Evolutionary conservation across 35 echinoderm and acorn worm genomes (phyloP), one percentile per base, ranked within the genome.

Genomic region (Ophioderma brevispina): DNA sequence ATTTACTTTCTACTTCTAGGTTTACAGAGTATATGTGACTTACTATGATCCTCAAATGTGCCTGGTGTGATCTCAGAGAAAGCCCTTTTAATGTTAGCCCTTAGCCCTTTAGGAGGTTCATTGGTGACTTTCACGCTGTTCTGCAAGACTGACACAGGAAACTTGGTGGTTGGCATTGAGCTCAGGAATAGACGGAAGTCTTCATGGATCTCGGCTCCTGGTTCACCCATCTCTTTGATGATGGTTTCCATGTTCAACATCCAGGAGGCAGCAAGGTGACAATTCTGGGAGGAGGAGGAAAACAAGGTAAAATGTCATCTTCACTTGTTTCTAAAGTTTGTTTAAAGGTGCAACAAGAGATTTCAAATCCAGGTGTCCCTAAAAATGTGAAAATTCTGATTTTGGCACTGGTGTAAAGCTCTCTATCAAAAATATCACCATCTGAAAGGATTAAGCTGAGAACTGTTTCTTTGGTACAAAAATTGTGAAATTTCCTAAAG

Each of bases 121-220:
- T 98, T 98, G 87, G 96, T 98, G 38, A 98, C 96, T 81, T 98
- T 98, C 55, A 98, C 96, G 76, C 96, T 98, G 96, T 98, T 95
- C 84, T 98, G 96, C 36, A 98, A 84, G 75, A 98, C 96, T 33
- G 96, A 92, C 39, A 98, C 96, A 36, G 96, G 96, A 59, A 98
- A 98, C 35, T 92, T 92, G 42, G 89, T 95, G 55, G 93, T 93
- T 0, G 96, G 96, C 96, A 98, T 98, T 78, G 96, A 98, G 80
- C 96, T 98, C 25, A 98, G 93, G 88, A 93, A 98, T 32, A 98
- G 96, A 39, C 96, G 90, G 87, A 98, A 98, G 70, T 98, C 96
- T 28, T 95, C 90, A 36, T 98, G 90, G 63, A 98, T 95, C 78
- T 98, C 93, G 25, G 93, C 93, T 84, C 93, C 93, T 18, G 96